phyloP scores from a whole-genome alignment of 2,113 vertebrate genomes.

The Apeltes quadracus region DNA sequence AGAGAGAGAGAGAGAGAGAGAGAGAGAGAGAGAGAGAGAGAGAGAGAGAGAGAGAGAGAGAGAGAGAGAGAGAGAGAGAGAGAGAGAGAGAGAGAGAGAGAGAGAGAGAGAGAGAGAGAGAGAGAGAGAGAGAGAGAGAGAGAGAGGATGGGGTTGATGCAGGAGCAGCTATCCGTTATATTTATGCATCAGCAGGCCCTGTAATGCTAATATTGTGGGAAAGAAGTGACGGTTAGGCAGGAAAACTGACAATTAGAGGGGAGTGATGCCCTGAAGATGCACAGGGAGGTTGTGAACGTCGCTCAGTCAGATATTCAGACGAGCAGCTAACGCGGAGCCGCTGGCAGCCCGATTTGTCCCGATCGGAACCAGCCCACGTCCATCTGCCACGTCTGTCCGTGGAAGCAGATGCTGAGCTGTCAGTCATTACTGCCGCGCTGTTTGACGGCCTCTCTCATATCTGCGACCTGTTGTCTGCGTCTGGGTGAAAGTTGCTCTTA shows the following conservation, averaged over 20 bases:
- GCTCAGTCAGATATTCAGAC: constrained; percentile 50
- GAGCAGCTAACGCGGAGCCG: constrained; percentile 51
- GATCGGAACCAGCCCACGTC: constrained; percentile 21
- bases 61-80: no score
- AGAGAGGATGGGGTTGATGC: constrained; percentile 1
- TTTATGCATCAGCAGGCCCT: constrained; percentile 4
- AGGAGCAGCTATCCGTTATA: background rate
- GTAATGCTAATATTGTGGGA: constrained; percentile 21
- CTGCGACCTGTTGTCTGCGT: constrained; percentile 31
- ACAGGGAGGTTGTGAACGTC: constrained; percentile 28
- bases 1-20: no score
- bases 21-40: no score
- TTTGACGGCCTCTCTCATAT: constrained; percentile 20
- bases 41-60: no score
- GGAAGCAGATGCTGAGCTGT: constrained; percentile 53
- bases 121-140: no score
- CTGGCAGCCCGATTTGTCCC: constrained; percentile 42
- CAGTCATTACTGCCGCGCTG: constrained; percentile 33
- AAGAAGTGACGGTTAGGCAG: constrained; percentile 19
- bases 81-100: no score
- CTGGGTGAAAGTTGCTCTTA: background rate
- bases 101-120: no score
- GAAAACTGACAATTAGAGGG: constrained; percentile 46
- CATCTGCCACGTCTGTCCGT: constrained; percentile 43
- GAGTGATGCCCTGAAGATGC: constrained; percentile 39